Conservation (phyloP, 1,140 invertebrate species). For the Lepidurus couesii region DNA sequence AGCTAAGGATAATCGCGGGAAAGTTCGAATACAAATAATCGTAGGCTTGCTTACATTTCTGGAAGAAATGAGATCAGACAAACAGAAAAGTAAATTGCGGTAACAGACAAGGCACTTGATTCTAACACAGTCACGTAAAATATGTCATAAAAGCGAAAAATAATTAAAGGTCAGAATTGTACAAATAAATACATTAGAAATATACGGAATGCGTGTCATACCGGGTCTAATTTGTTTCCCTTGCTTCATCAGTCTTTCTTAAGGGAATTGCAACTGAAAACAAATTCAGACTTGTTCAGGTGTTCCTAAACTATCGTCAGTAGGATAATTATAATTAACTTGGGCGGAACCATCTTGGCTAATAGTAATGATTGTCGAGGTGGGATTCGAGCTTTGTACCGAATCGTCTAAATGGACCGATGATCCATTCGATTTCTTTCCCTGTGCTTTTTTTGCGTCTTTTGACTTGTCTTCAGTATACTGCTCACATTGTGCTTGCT, state of each 20-base stretch:
- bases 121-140: conserved; percentile 16
- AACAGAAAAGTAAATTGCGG: conserved; percentile 23
- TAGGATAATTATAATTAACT: conserved; percentile 26
- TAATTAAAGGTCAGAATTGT: neutral
- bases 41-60: conserved; percentile 3
- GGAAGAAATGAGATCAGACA: conserved; percentile 23
- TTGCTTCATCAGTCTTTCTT: neutral
- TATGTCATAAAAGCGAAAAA: neutral
- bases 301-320: conserved; percentile 27
- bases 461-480: neutral
- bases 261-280: conserved; percentile 1
- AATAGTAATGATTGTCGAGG: conserved; percentile 33
- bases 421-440: neutral
- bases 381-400: conserved; percentile 29
- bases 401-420: conserved; percentile 17
- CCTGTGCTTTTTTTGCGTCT: neutral
- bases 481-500: neutral
- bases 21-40: conserved; percentile 21
- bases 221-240: neutral
- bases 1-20: conserved; percentile 6
- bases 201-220: neutral
- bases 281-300: conserved; percentile 32
- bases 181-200: conserved; percentile 28
- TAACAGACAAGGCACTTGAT: conserved; percentile 26
- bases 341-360: conserved; percentile 25